A percentile compares a stretch with the other conserved stretches of the same genome.
Evolutionary conservation across 2,888 invertebrate genomes (phyloP).

Genomic region (Athalia cordata): DNA sequence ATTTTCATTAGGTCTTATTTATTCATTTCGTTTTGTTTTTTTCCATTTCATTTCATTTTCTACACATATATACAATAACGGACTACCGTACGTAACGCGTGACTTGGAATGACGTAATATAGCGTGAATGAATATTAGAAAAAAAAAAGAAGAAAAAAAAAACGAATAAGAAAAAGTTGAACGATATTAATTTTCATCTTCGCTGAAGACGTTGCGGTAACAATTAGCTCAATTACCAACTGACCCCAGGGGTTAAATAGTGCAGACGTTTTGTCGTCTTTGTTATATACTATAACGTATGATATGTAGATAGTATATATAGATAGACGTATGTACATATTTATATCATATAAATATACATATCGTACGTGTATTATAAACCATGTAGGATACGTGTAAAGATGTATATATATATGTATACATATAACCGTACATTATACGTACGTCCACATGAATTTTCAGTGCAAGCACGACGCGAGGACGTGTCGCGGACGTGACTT

Average conservation of each 20-base stretch:
- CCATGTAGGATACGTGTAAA: neutral
- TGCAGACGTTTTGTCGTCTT: slow-evolving; percentile 39
- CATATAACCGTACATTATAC: neutral
- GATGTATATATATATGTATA: neutral
- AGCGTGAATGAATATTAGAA: neutral
- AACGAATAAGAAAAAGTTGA: slow-evolving; percentile 1
- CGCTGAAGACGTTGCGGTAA: slow-evolving; percentile 57
- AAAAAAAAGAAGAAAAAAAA: neutral
- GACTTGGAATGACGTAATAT: neutral
- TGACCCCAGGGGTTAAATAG: slow-evolving; percentile 66
- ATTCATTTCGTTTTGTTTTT: no score
- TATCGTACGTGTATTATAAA: neutral
- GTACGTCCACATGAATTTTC: slow-evolving; percentile 13
- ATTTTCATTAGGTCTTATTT: no score
- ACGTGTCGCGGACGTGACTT: slow-evolving; percentile 18
- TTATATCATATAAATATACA: neutral
- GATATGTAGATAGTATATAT: neutral
- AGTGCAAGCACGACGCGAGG: slow-evolving; percentile 32
- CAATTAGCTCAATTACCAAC: slow-evolving; percentile 65
- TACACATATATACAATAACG: no score
- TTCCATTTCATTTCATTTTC: no score
- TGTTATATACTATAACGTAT: neutral
- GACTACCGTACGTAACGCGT: no score
- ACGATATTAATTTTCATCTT: slow-evolving; percentile 62
- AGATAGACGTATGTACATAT: neutral